These are phyloP conservation scores for Argya squamiceps DNA, from an alignment of 2,797 vertebrate genomes.

Conservation along the genomic window DNA sequence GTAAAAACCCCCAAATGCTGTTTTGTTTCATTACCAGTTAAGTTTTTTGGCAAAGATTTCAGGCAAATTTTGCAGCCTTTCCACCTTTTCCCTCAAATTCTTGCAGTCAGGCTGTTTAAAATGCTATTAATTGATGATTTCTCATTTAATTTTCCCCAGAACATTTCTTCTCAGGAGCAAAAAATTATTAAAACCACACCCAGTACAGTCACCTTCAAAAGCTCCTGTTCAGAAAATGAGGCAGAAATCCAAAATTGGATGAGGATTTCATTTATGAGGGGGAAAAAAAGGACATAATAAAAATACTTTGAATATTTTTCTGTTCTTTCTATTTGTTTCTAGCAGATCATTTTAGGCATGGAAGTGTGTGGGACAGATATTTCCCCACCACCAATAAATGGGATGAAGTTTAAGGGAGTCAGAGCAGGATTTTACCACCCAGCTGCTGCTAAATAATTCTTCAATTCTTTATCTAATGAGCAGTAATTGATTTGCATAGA, in stretches of 20 bases:
- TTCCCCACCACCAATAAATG: neutral
- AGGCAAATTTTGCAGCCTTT: neutral
- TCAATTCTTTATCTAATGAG: neutral
- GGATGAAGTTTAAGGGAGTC: neutral
- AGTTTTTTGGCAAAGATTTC: slow-evolving; percentile 3
- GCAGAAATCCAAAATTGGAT: neutral
- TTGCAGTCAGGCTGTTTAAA: neutral
- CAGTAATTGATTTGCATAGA: neutral
- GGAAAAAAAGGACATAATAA: neutral
- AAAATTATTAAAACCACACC: neutral
- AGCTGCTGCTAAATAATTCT: neutral
- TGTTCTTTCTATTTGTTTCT: neutral
- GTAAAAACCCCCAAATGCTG: neutral
- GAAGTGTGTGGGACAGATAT: neutral
- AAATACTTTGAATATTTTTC: neutral
- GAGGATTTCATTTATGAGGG: neutral
- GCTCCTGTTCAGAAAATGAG: neutral
- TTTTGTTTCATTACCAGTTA: slow-evolving; percentile 1
- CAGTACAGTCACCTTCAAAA: neutral
- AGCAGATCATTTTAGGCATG: neutral
- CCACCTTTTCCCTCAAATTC: neutral
- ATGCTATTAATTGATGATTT: neutral
- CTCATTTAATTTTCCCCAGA: neutral
- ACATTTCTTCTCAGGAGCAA: neutral
- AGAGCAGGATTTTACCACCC: neutral